A percentile compares a stretch with the other conserved stretches of the same genome.
phyloP scores from a whole-genome alignment of 1,140 invertebrate species.

The Trigoniulus corallinus region DNA sequence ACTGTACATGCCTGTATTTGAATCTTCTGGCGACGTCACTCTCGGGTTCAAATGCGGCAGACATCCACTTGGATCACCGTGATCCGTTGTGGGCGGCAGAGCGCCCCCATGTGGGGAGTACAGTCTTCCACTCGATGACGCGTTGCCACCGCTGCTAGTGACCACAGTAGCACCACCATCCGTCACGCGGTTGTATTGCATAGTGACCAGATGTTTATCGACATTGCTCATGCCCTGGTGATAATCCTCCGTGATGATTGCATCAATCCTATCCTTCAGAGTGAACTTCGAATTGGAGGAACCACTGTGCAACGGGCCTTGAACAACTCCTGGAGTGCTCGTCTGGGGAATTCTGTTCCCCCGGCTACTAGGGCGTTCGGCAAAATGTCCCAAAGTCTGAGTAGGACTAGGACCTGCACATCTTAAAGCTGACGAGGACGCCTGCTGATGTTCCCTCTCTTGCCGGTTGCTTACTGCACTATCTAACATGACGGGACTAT shows the following conservation, averaged over 20 bases:
- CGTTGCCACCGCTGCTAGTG: too few relatives aligned
- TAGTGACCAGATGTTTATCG: too few relatives aligned
- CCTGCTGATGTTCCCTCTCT: constrained; percentile 1
- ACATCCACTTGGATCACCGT: too few relatives aligned
- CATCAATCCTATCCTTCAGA: constrained; percentile 14
- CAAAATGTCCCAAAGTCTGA: not conserved
- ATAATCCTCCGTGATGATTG: constrained; percentile 11
- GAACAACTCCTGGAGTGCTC: constrained; percentile 8
- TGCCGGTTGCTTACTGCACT: too few relatives aligned
- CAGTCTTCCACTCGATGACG: too few relatives aligned
- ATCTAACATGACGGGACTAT: constrained; percentile 1
- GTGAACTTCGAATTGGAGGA: constrained; percentile 10
- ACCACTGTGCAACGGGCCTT: constrained; percentile 10
- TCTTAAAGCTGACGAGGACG: not conserved
- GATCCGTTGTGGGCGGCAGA: too few relatives aligned
- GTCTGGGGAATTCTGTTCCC: constrained; percentile 10
- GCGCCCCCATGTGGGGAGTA: too few relatives aligned
- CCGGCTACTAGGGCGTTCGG: not conserved
- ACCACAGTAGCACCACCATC: too few relatives aligned
- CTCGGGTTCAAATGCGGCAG: too few relatives aligned
- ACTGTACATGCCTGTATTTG: constrained; percentile 18
- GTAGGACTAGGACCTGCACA: not conserved
- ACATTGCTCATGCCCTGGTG: not conserved
- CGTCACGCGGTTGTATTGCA: too few relatives aligned
- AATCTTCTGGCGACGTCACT: too few relatives aligned